Percentiles rank a stretch among this genome's conserved stretches.
Evolutionary conservation across 35 echinoderm and acorn worm species (phyloP).

Genomic region (Lytechinus variegatus): DNA sequence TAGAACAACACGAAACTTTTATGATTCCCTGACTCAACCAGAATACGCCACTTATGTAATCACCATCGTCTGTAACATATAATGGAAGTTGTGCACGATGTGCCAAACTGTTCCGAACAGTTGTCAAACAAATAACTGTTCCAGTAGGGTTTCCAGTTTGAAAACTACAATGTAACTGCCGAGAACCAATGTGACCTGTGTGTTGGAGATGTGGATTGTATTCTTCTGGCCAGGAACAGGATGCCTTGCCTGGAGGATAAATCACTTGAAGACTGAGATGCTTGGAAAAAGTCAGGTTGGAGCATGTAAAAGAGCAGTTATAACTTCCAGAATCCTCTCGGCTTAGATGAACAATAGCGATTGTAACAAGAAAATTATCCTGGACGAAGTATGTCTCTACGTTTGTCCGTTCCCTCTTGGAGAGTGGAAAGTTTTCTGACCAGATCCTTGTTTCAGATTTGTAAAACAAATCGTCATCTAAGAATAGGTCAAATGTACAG

Average conservation of each 20-base stretch:
- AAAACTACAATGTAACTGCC: background rate
- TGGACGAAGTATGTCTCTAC: background rate
- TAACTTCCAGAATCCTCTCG: background rate
- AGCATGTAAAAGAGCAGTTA: background rate
- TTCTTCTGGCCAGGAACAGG: background rate
- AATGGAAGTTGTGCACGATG: background rate
- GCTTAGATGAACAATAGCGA: background rate
- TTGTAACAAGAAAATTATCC: background rate
- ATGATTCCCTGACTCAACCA: background rate
- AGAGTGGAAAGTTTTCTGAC: background rate
- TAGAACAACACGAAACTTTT: background rate
- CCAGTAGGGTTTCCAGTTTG: background rate
- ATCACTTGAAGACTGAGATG: background rate
- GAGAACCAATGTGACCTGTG: background rate
- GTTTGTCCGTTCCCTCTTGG: background rate
- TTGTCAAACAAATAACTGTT: background rate
- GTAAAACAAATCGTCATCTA: background rate
- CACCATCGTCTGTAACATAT: background rate
- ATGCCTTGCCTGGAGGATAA: background rate
- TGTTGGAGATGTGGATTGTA: constrained; percentile 1
- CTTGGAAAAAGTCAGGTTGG: background rate
- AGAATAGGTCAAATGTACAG: background rate
- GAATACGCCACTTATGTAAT: background rate
- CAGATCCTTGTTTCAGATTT: background rate
- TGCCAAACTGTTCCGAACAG: background rate